Conservation (phyloP, 2,797 vertebrate genomes). For the Sylvia borin region DNA sequence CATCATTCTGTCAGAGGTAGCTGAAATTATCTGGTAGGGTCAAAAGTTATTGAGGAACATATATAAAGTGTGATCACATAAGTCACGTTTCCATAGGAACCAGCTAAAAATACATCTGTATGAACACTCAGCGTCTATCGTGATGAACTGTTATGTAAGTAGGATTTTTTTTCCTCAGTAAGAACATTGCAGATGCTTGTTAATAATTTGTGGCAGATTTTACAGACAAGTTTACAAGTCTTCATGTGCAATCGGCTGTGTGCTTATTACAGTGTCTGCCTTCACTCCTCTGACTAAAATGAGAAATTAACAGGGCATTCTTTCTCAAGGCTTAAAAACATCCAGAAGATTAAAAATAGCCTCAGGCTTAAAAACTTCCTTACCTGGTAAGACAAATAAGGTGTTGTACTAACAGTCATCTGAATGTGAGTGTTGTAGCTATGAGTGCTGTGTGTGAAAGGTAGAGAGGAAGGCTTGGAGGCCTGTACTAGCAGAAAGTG, state of each 20-base stretch:
- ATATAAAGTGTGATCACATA: neutral
- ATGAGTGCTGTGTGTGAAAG: neutral
- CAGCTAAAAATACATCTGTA: neutral
- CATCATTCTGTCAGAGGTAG: neutral
- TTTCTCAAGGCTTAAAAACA: slow-evolving; percentile 20
- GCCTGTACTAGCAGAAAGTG: neutral
- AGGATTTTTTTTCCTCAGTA: neutral
- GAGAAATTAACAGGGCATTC: slow-evolving; percentile 5
- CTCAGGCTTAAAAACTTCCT: neutral
- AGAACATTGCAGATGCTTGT: slow-evolving; percentile 23
- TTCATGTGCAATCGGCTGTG: neutral
- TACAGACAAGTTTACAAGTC: slow-evolving; percentile 26
- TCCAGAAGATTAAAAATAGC: slow-evolving; percentile 32
- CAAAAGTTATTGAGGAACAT: neutral
- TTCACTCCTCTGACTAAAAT: slow-evolving; percentile 13
- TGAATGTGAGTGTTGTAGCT: neutral
- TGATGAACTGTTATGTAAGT: slow-evolving; percentile 19
- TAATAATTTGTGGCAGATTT: slow-evolving; percentile 38
- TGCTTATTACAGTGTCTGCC: neutral
- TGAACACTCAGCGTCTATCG: neutral
- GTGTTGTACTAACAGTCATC: neutral
- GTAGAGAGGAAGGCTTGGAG: neutral
- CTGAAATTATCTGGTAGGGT: neutral
- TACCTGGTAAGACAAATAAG: neutral
- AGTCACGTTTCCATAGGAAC: slow-evolving; percentile 46